Conservation (phyloP, 1,140 invertebrate species). For the Drosophila willistoni region DNA sequence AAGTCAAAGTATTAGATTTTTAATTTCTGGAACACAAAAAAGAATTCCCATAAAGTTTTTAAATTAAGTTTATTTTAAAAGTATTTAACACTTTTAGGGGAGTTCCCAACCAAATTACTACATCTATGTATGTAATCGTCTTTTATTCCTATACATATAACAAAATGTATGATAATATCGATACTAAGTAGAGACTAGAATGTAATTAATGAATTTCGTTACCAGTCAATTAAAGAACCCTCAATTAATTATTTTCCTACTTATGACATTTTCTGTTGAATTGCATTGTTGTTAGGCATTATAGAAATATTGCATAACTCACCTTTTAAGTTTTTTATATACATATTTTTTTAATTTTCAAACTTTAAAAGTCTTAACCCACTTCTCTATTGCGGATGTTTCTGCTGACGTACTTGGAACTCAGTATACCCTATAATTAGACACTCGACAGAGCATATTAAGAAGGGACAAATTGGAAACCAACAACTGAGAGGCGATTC, state of each 20-base stretch:
- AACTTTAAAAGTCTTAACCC: slow-evolving; percentile 8
- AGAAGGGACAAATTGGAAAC: no score
- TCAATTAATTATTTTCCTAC: background rate
- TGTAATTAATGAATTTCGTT: slow-evolving; percentile 1
- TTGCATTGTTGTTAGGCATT: background rate
- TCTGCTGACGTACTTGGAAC: slow-evolving; percentile 1
- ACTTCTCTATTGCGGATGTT: slow-evolving; percentile 3
- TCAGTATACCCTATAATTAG: background rate
- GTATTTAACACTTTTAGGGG: no score
- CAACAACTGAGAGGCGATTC: no score
- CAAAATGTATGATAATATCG: background rate
- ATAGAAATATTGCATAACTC: slow-evolving; percentile 2
- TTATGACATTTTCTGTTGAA: no score
- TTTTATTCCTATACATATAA: no score
- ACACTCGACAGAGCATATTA: no score
- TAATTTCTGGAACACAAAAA: no score
- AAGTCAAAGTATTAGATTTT: no score
- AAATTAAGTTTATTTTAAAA: no score
- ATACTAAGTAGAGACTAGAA: background rate
- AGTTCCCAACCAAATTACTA: no score
- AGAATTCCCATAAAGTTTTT: no score
- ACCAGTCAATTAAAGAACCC: background rate
- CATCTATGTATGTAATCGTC: no score
- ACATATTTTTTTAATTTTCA: background rate
- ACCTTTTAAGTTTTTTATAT: background rate